Base-by-base conservation (phyloP, 2,113 vertebrate genomes). In the Tychaedon coryphoeus region DNA sequence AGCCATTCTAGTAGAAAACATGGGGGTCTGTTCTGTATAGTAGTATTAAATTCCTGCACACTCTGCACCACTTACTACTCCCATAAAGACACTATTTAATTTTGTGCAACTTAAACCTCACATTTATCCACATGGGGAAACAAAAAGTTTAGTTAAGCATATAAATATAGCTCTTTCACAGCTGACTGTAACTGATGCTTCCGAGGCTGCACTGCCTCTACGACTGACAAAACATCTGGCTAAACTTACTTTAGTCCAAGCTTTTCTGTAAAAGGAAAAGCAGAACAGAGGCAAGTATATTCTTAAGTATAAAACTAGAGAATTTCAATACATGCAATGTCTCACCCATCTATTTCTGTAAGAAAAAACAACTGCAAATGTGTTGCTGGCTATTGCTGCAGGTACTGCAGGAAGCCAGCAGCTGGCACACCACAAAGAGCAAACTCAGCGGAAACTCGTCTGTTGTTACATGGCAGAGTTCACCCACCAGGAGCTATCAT, bases 91-190 rank as follows among this genome's bases (percentile, higher is more conserved):
- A 38, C 72, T 85, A 92, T 85, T 97, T 82, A 92, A 95, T 86
- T 91, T 88, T 89, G 77, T 93, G 91, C 88, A 94, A 92, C 90
- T 93, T 80, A 93, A 96, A 77, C 45, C 57, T 83, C 58, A 36
- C 53, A 66, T 90, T 82, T 83, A 89, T 94, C 70, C 51, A 76
- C 82, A 77, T 1, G 2, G 10, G 86, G 43, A 93, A 95, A 95
- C 0, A 2, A 92, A 71, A 89, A 92, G 89, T 94, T 92, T 94
- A 90, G 45, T 65, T 92, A 92, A 94, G 76, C 65, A 72, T 33
- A 75, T 57, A 91, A 94, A 95, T 83, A 94, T 20, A 86, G 81
- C 51, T 88, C 57, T 88, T 78, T 58, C 70, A 78, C 34, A 86
- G 84, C 61, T 78, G 85, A 90, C 50, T 38, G n/a, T 58, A 95